Percentiles rank a stretch among this genome's conserved stretches.
Conservation (phyloP, 2,113 vertebrate species). For the Cebus imitator region DNA sequence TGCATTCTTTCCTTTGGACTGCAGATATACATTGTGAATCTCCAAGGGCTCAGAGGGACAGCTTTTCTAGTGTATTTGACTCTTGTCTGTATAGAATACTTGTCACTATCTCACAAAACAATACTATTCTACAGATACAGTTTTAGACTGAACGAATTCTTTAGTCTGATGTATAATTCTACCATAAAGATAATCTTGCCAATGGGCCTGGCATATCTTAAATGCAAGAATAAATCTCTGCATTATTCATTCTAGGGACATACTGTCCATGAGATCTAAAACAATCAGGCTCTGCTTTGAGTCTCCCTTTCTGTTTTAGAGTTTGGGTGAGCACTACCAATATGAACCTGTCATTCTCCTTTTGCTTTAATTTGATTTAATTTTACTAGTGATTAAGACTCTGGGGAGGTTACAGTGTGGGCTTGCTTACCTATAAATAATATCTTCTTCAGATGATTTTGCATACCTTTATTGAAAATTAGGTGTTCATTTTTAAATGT, state of each 20-base stretch:
- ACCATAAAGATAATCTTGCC: neutral
- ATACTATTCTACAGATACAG: neutral
- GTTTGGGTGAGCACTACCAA: neutral
- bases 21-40: neutral
- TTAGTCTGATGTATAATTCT: neutral
- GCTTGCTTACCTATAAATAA: neutral
- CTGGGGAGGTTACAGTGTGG: neutral
- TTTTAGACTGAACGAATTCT: neutral
- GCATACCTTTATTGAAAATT: neutral
- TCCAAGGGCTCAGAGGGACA: neutral
- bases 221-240: neutral
- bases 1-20: neutral
- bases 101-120: neutral
- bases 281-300: neutral
- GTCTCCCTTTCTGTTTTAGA: neutral
- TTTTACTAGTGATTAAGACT: neutral
- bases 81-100: neutral
- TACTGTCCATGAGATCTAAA: neutral
- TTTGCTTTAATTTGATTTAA: conserved; percentile 27
- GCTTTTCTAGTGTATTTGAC: neutral
- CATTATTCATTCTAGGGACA: neutral
- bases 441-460: neutral
- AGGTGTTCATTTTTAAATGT: conserved; percentile 19
- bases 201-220: neutral
- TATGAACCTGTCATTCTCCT: neutral